Base-by-base conservation (phyloP, 1,140 invertebrate genomes). In the Euwallacea fornicatus region DNA sequence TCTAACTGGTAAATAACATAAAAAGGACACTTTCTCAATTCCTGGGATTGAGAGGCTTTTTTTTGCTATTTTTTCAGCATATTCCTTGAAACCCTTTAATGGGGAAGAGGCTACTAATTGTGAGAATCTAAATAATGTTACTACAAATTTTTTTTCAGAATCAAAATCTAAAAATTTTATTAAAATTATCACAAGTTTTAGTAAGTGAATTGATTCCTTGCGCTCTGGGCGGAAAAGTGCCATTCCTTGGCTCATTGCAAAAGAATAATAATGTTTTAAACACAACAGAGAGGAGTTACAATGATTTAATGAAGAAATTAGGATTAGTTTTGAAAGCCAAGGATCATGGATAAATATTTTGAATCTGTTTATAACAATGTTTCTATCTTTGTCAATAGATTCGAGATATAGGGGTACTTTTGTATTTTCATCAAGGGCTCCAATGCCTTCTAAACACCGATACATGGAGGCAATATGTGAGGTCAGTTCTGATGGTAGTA, bases 21-120 rank as follows among this genome's bases (percentile, higher is more conserved):
- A 33, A 33, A 33, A 33, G 21, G 4, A 33, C 21, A 33, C 21
- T 33, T 33, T 33, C 21, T 33, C 21, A 1, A 33, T 33, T 33
- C 21, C 21, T 33, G 21, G 21, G 4, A 33, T 33, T 33, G 21
- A 33, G 21, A 33, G 1, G 21, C 21, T 33, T 42, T 61, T 54
- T 63, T 65, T 72, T 56, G 66, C 46, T 33, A 74, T 68, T 41
- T 61, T 42, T 33, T 72, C 54, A 13, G 47, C 65, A 50, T 54
- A 59, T 4, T 71, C 42, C 53, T 69, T 74, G 55, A 72, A 72
- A 43, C 69, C 61, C 15, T 55, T 47, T 10, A 72, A 10, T 9
- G 73, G 73, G 13, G 59, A 69, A 7, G 41, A 60, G 11, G 55
- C 60, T 7, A 71, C 46, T 69, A 44, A 56, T 16, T 62, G 66